These are phyloP conservation scores for Taurulus bubalis DNA, from an alignment of 2,113 vertebrate genomes.

Conservation along the genomic window DNA sequence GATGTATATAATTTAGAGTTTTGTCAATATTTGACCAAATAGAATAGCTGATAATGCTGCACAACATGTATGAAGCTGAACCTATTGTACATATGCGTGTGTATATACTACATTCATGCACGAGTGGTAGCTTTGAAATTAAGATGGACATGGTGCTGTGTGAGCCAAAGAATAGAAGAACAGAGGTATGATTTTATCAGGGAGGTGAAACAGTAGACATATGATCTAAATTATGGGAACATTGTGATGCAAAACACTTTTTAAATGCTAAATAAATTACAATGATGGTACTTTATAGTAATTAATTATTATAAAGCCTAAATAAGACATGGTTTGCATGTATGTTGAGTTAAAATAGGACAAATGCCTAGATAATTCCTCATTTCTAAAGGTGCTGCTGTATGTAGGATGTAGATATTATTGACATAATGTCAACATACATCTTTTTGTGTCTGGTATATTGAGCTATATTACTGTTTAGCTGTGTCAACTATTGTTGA, in stretches of 20 bases:
- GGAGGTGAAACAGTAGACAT: slow-evolving; percentile 9
- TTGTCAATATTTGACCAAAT: background rate
- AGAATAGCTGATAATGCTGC: slow-evolving; percentile 1
- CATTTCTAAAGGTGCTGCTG: background rate
- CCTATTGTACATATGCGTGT: background rate
- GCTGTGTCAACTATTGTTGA: background rate
- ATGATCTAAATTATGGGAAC: slow-evolving; percentile 9
- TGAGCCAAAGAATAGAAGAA: slow-evolving; percentile 38
- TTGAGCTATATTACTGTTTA: background rate
- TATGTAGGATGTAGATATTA: background rate
- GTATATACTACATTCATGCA: background rate
- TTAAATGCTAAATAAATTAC: slow-evolving; percentile 19
- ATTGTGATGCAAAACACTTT: slow-evolving; percentile 11
- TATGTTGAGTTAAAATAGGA: background rate
- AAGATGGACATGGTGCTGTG: slow-evolving; percentile 40
- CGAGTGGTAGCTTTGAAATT: slow-evolving; percentile 11
- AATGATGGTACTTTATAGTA: background rate
- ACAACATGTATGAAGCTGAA: slow-evolving; percentile 1
- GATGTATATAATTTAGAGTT: background rate
- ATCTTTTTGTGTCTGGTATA: background rate
- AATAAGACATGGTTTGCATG: background rate
- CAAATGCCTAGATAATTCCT: background rate
- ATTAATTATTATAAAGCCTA: background rate
- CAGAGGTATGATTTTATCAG: slow-evolving; percentile 36
- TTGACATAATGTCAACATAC: background rate